These are phyloP conservation scores for Eurytoma adleriae DNA, from an alignment of 2,888 invertebrate species.

Conservation along the genomic window DNA sequence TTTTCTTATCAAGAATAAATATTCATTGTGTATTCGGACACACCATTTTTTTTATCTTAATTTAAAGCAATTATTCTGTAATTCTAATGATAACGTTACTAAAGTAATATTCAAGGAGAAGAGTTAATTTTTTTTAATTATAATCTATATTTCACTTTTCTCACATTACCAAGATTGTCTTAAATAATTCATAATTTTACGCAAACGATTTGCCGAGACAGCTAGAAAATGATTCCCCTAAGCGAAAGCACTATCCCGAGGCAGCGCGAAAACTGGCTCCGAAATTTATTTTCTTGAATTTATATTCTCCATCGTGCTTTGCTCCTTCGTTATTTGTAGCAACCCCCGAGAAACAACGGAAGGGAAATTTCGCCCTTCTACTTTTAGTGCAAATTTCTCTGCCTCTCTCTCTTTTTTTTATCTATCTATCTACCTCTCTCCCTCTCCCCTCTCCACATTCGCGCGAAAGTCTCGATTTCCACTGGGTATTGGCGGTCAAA, in stretches of 20 bases:
- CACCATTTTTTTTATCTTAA: too few relatives aligned
- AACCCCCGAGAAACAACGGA: conserved; percentile 18
- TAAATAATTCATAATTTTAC: too few relatives aligned
- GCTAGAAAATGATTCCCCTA: background rate
- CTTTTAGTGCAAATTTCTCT: too few relatives aligned
- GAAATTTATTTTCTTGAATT: conserved; percentile 37
- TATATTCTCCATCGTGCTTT: conserved; percentile 11
- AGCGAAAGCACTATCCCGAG: background rate
- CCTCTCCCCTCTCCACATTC: conserved; percentile 5
- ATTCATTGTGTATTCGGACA: too few relatives aligned
- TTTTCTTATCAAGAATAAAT: too few relatives aligned
- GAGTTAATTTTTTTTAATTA: too few relatives aligned
- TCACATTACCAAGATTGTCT: too few relatives aligned
- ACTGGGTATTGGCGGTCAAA: conserved; percentile 36
- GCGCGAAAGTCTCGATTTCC: conserved; percentile 33
- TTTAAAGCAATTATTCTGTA: too few relatives aligned
- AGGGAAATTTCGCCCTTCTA: conserved; percentile 36
- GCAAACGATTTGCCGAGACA: too few relatives aligned
- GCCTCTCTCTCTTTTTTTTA: background rate
- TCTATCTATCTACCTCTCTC: background rate
- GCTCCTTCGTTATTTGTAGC: conserved; percentile 39
- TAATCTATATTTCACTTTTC: background rate
- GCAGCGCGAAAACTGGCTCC: background rate
- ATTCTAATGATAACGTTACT: too few relatives aligned
- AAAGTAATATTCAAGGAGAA: too few relatives aligned